Evolutionary conservation across 2,797 vertebrate genomes (phyloP).

Genomic region (Neoniphon sammara): DNA sequence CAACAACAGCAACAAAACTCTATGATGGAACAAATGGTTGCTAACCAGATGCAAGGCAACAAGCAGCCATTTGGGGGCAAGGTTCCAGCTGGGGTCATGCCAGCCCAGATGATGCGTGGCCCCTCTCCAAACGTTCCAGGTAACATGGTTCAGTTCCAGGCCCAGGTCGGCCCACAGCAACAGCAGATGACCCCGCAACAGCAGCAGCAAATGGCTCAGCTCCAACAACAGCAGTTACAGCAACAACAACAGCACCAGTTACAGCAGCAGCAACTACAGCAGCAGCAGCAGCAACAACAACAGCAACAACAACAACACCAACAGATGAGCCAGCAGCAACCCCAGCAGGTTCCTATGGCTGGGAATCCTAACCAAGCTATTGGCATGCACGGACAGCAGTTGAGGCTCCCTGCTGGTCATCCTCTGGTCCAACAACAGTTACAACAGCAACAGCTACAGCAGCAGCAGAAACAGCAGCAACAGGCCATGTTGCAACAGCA

Average conservation of each 20-base stretch:
- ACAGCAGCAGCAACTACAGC: slow-evolving; percentile 81
- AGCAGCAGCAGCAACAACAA: slow-evolving; percentile 81
- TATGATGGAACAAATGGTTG: slow-evolving; percentile 98
- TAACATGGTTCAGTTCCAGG: slow-evolving; percentile 92
- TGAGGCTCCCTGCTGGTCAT: slow-evolving; percentile 88
- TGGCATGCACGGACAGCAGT: slow-evolving; percentile 93
- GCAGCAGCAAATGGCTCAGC: slow-evolving; percentile 90
- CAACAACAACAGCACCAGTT: slow-evolving; percentile 85
- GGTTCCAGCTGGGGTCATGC: slow-evolving; percentile 89
- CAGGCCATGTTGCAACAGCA: slow-evolving; percentile 75
- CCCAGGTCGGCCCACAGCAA: slow-evolving; percentile 87
- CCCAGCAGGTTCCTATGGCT: slow-evolving; percentile 88
- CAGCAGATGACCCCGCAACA: slow-evolving; percentile 84
- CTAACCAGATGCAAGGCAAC: slow-evolving; percentile 94
- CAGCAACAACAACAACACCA: slow-evolving; percentile 83
- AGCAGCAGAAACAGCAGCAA: slow-evolving; percentile 79
- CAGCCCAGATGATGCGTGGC: slow-evolving; percentile 94
- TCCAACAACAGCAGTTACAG: slow-evolving; percentile 88
- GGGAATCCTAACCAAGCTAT: slow-evolving; percentile 91
- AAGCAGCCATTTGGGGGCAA: slow-evolving; percentile 92
- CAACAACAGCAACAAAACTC: slow-evolving; percentile 88
- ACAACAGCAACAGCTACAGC: slow-evolving; percentile 85
- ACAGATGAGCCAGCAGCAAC: slow-evolving; percentile 84
- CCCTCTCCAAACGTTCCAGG: slow-evolving; percentile 91
- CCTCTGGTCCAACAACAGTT: slow-evolving; percentile 91